phyloP scores from a whole-genome alignment of 2,113 vertebrate species.

The Gymnobelideus leadbeateri region DNA sequence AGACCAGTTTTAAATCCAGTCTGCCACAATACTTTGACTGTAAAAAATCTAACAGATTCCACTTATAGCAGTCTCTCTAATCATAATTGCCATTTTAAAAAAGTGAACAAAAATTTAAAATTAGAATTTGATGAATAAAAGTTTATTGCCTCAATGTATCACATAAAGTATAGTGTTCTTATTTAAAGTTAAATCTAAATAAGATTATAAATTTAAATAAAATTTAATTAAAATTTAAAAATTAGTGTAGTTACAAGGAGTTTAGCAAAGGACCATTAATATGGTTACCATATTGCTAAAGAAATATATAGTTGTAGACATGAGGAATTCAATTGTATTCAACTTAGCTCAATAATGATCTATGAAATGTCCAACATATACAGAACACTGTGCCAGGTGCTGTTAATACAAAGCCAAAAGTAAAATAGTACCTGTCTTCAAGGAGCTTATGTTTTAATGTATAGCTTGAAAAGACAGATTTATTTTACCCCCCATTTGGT shows the following conservation, averaged over 20 bases:
- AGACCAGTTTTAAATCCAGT: background rate
- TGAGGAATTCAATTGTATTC: background rate
- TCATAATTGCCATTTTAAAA: slow-evolving; percentile 40
- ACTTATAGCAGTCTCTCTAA: slow-evolving; percentile 36
- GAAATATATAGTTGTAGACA: slow-evolving; percentile 10
- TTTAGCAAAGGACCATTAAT: background rate
- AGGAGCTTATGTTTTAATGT: background rate
- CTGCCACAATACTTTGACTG: background rate
- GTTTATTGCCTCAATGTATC: background rate
- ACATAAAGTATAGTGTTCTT: background rate
- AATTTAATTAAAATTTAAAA: slow-evolving; percentile 4
- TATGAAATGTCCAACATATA: background rate
- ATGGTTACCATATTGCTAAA: slow-evolving; percentile 26
- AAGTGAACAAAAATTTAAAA: slow-evolving; percentile 4
- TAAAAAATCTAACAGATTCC: slow-evolving; percentile 33
- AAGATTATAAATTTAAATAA: background rate
- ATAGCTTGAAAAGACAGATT: background rate
- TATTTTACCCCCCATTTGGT: slow-evolving; percentile 1
- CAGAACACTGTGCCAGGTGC: background rate
- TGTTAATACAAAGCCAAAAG: background rate
- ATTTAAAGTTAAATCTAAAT: slow-evolving; percentile 31
- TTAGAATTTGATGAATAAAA: slow-evolving; percentile 29
- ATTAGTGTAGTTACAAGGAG: background rate
- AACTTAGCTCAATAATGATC: background rate
- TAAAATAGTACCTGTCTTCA: background rate